Evolutionary conservation across 35 echinoderm and acorn worm genomes (phyloP).

Genomic region (Stichopus chloronotus): DNA sequence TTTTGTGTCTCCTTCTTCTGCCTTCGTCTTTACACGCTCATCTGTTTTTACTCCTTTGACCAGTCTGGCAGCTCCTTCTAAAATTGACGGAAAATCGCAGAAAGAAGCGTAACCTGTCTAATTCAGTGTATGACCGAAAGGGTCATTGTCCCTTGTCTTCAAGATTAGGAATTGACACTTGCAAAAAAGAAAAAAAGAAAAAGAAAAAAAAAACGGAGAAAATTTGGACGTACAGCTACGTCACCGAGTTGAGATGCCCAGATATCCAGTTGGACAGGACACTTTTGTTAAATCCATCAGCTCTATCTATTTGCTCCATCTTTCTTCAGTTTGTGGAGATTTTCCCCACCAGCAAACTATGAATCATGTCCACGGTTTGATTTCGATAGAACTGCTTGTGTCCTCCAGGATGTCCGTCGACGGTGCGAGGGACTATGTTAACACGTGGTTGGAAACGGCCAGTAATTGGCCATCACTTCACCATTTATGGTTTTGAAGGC

Average conservation of each 20-base stretch:
- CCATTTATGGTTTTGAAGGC: not conserved
- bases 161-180: too few species aligned
- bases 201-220: too few species aligned
- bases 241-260: not conserved
- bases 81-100: too few species aligned
- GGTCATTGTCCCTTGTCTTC: too few species aligned
- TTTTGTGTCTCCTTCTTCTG: too few species aligned
- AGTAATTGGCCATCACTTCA: slow-evolving; percentile 31
- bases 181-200: too few species aligned
- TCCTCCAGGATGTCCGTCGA: not conserved
- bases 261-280: not conserved
- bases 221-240: too few species aligned
- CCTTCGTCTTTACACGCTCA: too few species aligned
- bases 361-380: slow-evolving; percentile 43
- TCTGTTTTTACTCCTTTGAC: too few species aligned
- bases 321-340: slow-evolving; percentile 6
- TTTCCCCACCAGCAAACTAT: slow-evolving; percentile 24
- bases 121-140: too few species aligned
- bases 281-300: not conserved
- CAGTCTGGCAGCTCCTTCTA: too few species aligned
- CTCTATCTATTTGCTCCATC: not conserved
- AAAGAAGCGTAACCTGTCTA: too few species aligned
- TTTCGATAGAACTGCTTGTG: not conserved
- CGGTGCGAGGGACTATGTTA: not conserved
- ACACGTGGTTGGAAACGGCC: not conserved